Evolutionary conservation across 2,113 vertebrate species (phyloP).

Genomic region (Typhlomys cinereus): DNA sequence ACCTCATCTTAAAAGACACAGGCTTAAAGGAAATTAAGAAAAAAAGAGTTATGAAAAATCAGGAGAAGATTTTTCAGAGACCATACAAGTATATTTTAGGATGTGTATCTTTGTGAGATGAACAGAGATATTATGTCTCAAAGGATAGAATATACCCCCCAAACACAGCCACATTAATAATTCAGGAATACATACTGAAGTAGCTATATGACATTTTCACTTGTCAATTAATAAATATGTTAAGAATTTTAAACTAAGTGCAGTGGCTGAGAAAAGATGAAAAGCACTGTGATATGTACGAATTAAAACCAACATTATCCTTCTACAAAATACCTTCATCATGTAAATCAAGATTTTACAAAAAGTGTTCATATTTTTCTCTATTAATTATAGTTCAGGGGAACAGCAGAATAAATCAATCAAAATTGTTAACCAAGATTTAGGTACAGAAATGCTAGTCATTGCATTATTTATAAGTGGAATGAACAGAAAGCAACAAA

Average conservation of each 20-base stretch:
- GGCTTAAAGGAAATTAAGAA: background rate
- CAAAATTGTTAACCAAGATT: background rate
- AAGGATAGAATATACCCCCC: background rate
- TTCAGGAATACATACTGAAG: background rate
- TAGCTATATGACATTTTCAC: background rate
- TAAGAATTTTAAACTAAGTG: background rate
- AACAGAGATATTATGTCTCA: background rate
- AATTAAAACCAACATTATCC: background rate
- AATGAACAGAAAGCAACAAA: slow-evolving; percentile 13
- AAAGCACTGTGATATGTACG: background rate
- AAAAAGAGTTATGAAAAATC: background rate
- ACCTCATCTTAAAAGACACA: too few species aligned
- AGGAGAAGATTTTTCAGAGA: background rate
- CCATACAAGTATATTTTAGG: background rate
- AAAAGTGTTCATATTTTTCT: background rate
- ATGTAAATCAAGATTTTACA: background rate
- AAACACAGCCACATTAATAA: background rate
- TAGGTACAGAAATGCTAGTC: background rate
- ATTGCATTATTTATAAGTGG: background rate
- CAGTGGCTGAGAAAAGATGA: background rate
- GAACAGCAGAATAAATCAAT: slow-evolving; percentile 24
- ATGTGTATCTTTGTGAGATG: background rate
- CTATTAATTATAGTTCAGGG: slow-evolving; percentile 2
- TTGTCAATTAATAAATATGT: background rate
- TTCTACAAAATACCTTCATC: background rate